These are phyloP conservation scores for Ophiothrix spiculata DNA, from an alignment of 35 echinoderm and acorn worm genomes.

Conservation along the genomic window DNA sequence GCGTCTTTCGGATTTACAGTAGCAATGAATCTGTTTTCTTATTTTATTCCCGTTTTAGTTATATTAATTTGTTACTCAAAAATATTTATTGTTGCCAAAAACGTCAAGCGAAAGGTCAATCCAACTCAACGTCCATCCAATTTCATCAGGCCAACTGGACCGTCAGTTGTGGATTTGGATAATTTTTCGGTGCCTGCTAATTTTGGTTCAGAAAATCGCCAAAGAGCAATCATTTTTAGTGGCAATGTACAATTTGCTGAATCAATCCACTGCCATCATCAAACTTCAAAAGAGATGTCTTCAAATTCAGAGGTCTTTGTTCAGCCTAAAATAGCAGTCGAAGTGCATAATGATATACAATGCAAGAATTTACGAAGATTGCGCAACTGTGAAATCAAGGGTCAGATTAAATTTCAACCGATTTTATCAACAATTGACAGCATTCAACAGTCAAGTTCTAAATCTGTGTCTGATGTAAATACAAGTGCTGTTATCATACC, in stretches of 20 bases:
- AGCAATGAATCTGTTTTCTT: conserved; percentile 6
- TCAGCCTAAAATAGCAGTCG: too few relatives aligned
- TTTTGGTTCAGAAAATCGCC: background rate
- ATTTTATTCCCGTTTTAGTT: conserved; percentile 14
- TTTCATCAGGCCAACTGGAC: background rate
- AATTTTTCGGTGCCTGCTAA: background rate
- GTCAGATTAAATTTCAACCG: too few relatives aligned
- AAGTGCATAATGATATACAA: too few relatives aligned
- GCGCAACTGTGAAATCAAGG: too few relatives aligned
- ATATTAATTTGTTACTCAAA: conserved; percentile 41
- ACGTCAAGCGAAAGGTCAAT: conserved; percentile 30
- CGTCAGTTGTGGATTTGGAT: conserved; percentile 3
- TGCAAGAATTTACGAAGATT: too few relatives aligned
- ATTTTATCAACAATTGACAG: too few relatives aligned
- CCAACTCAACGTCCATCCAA: background rate
- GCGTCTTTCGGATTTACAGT: conserved; percentile 12
- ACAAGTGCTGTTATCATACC: too few relatives aligned
- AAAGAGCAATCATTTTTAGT: background rate
- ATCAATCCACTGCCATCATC: background rate
- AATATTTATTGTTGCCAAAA: conserved; percentile 24
- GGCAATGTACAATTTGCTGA: background rate
- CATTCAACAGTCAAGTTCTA: too few relatives aligned
- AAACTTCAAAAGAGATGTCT: conserved; percentile 2
- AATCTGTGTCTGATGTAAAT: too few relatives aligned
- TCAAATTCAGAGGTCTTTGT: too few relatives aligned